phyloP scores from a whole-genome alignment of 2,113 vertebrate genomes.

The Erinaceus europaeus region DNA sequence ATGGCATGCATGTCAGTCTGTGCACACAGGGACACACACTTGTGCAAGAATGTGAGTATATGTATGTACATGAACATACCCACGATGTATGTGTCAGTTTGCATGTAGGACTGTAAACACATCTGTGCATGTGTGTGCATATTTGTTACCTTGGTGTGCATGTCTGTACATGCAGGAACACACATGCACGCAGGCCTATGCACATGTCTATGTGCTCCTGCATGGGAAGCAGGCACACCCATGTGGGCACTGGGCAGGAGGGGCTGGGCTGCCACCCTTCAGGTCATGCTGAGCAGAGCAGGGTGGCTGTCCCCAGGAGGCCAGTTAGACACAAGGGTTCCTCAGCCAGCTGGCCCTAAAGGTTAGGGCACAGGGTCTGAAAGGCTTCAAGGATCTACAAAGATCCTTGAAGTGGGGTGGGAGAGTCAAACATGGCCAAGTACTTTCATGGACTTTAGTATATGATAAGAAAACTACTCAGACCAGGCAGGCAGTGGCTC shows the following conservation, averaged over 20 bases:
- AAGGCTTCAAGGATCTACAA: background rate
- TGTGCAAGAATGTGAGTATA: too few relatives aligned
- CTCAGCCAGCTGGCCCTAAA: background rate
- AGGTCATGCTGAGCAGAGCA: too few relatives aligned
- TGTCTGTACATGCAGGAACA: too few relatives aligned
- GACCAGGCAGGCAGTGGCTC: too few relatives aligned
- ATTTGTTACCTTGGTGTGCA: too few relatives aligned
- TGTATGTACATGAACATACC: too few relatives aligned
- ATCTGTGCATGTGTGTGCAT: too few relatives aligned
- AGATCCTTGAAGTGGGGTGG: background rate
- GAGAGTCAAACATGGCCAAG: background rate
- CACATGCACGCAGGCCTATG: background rate
- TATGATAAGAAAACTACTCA: too few relatives aligned
- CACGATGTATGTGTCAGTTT: background rate
- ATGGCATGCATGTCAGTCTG: too few relatives aligned
- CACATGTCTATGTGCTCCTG: rapidly evolving
- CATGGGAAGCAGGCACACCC: rapidly evolving
- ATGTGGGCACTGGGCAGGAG: background rate
- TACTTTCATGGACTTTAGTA: background rate
- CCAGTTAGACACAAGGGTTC: too few relatives aligned
- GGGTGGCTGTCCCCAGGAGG: background rate
- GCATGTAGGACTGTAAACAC: too few relatives aligned
- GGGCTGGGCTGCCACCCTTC: background rate
- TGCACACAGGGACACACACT: too few relatives aligned
- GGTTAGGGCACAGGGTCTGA: background rate